Percentiles rank a stretch among this genome's conserved stretches.
Evolutionary conservation across 2,888 invertebrate species (phyloP).

Genomic region (Idaea dimidiata): DNA sequence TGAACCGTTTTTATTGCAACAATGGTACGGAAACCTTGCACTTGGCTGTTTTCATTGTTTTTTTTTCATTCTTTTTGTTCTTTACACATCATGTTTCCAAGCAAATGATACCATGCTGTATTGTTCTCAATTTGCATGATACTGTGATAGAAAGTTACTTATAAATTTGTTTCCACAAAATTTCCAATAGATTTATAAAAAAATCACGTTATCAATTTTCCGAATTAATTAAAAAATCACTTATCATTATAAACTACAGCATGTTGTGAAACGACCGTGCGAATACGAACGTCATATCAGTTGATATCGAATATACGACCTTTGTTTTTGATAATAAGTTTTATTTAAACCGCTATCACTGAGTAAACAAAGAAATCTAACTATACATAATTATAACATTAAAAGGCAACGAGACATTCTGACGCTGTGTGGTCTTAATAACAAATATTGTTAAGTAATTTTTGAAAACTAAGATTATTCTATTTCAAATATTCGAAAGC

Average conservation of each 20-base stretch:
- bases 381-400: background rate
- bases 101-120: too few relatives aligned
- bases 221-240: background rate
- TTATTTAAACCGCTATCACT: conserved; percentile 3
- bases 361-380: background rate
- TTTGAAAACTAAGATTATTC: too few relatives aligned
- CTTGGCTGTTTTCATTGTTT: too few relatives aligned
- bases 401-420: background rate
- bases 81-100: too few relatives aligned
- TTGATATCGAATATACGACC: conserved; percentile 30
- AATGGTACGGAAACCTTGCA: too few relatives aligned
- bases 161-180: too few relatives aligned
- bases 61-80: too few relatives aligned
- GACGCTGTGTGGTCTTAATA: background rate
- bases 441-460: too few relatives aligned
- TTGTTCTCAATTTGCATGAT: too few relatives aligned
- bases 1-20: too few relatives aligned
- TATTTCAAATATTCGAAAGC: too few relatives aligned
- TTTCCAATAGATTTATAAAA: background rate
- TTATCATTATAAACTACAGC: background rate
- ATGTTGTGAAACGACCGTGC: background rate
- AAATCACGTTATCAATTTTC: background rate
- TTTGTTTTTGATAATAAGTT: conserved; percentile 34
- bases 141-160: too few relatives aligned
- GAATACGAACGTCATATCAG: conserved; percentile 25